Evolutionary conservation across 2,797 vertebrate species (phyloP).

Genomic region (Leptodactylus fallax): DNA sequence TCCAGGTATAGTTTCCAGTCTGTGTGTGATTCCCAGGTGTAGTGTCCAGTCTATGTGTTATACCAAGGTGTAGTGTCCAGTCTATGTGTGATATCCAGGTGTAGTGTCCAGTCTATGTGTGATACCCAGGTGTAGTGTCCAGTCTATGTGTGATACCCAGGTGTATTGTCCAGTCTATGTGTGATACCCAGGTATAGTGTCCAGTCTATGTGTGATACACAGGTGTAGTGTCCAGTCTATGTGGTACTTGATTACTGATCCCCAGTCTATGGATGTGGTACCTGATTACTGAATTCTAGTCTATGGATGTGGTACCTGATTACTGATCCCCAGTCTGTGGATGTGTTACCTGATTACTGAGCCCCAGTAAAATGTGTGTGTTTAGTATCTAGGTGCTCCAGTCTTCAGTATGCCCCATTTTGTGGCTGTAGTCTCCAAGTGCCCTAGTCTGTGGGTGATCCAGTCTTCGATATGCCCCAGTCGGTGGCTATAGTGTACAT

Average conservation of each 20-base stretch:
- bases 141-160: too few species aligned
- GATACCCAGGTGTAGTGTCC: too few species aligned
- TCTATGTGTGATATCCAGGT: too few species aligned
- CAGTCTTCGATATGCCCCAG: background rate
- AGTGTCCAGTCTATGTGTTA: background rate
- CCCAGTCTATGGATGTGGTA: background rate
- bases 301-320: background rate
- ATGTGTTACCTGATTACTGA: too few species aligned
- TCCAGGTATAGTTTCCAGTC: background rate
- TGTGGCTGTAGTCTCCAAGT: too few species aligned
- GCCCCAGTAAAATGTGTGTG: too few species aligned
- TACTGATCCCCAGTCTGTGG: background rate
- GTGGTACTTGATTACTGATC: background rate
- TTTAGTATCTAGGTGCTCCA: too few species aligned
- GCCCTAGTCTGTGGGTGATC: background rate
- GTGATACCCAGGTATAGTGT: too few species aligned
- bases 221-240: background rate
- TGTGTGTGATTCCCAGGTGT: too few species aligned
- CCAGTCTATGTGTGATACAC: background rate
- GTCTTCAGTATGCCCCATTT: background rate
- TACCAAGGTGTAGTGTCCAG: background rate
- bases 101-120: too few species aligned
- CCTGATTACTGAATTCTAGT: background rate
- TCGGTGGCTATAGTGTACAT: background rate
- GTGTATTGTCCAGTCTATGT: background rate